phyloP scores from a whole-genome alignment of 1,140 invertebrate genomes.

The Physella acuta region DNA sequence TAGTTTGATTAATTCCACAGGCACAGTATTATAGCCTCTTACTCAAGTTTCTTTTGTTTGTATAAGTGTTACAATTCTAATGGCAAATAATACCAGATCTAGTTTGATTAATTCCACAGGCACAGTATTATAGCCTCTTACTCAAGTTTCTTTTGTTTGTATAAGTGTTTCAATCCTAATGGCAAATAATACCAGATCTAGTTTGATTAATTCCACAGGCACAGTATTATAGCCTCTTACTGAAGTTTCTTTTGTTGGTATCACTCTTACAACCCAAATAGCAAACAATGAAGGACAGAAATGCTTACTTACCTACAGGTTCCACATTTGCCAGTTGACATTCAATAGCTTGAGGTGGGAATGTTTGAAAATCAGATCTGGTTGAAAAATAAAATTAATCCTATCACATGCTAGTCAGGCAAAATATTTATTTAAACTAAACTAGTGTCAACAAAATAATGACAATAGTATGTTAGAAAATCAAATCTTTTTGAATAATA shows the following conservation, averaged over 20 bases:
- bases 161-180: no score
- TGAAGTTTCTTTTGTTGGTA: neutral
- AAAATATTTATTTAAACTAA: neutral
- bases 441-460: neutral
- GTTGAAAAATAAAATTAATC: slow-evolving; percentile 6
- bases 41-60: neutral
- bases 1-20: no score
- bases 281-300: no score
- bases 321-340: slow-evolving; percentile 74
- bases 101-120: no score
- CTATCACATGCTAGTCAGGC: neutral
- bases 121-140: no score
- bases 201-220: no score
- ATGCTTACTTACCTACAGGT: slow-evolving; percentile 56
- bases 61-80: no score
- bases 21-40: no score
- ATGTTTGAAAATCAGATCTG: slow-evolving; percentile 71
- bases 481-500: neutral
- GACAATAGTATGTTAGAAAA: neutral
- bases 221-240: no score
- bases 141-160: neutral
- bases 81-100: no score
- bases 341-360: slow-evolving; percentile 78
- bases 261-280: no score
- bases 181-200: no score